Conservation (phyloP, 2,113 vertebrate genomes). For the Bufo gargarizans region DNA sequence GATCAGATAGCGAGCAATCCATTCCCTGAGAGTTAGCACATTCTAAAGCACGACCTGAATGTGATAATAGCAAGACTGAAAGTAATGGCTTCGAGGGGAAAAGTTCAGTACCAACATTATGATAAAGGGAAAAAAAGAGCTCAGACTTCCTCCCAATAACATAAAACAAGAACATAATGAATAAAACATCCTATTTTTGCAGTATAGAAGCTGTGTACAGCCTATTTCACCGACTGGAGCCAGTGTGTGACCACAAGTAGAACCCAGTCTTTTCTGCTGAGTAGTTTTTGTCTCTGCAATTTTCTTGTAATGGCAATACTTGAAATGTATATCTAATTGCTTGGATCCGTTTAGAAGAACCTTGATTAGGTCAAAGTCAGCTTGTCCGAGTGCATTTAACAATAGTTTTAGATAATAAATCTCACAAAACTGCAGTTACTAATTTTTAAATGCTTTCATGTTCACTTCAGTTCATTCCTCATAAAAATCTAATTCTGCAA, state of each 20-base stretch:
- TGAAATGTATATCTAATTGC: constrained; percentile 54
- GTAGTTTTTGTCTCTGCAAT: constrained; percentile 52
- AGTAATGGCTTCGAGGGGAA: not conserved
- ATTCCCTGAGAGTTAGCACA: constrained; percentile 27
- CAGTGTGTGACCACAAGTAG: constrained; percentile 56
- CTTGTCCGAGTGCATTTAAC: constrained; percentile 39
- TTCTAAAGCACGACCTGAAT: not conserved
- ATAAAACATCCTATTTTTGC: constrained; percentile 50
- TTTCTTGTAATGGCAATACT: constrained; percentile 53
- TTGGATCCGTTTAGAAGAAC: constrained; percentile 51
- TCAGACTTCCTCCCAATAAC: not conserved
- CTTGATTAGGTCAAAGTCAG: constrained; percentile 53
- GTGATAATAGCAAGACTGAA: constrained; percentile 20
- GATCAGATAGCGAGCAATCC: not conserved
- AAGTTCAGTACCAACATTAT: constrained; percentile 17
- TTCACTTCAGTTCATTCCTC: not conserved
- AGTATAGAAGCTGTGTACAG: constrained; percentile 26
- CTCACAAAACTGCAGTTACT: not conserved
- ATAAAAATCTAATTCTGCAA: not conserved
- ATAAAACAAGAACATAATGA: constrained; percentile 49
- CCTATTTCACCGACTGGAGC: constrained; percentile 53
- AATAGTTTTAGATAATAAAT: constrained; percentile 29
- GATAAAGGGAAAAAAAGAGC: constrained; percentile 6
- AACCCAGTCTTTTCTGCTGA: constrained; percentile 34
- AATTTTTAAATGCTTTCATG: not conserved